phyloP scores from a whole-genome alignment of 53 echinoderm and acorn worm genomes.

The Mesocentrotus franciscanus region DNA sequence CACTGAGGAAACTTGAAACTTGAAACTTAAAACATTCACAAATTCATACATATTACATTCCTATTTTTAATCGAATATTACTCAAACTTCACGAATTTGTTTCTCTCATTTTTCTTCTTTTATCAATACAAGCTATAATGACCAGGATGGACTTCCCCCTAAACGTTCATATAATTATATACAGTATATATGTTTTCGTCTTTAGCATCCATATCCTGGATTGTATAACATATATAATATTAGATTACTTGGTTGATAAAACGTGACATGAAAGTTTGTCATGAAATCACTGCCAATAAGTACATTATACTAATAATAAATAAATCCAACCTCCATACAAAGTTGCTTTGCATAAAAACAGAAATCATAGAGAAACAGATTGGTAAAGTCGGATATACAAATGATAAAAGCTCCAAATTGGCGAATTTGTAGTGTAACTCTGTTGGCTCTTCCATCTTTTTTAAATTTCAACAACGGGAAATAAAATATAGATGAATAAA shows the following conservation, averaged over 20 bases:
- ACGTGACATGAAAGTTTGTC: neutral
- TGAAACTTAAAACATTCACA: too few relatives aligned
- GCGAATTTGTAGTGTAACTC: too few relatives aligned
- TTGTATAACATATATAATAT: neutral
- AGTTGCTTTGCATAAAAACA: neutral
- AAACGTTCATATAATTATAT: neutral
- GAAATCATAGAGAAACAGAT: neutral
- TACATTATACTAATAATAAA: neutral
- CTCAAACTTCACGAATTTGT: too few relatives aligned
- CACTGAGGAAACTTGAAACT: too few relatives aligned
- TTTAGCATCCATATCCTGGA: neutral
- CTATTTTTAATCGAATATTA: too few relatives aligned
- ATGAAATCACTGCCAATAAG: neutral
- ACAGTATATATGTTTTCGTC: neutral
- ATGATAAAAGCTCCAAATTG: neutral
- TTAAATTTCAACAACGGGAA: too few relatives aligned
- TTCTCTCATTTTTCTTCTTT: too few relatives aligned
- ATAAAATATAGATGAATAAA: too few relatives aligned
- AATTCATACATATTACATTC: too few relatives aligned
- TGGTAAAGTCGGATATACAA: neutral
- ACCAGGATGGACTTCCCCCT: neutral
- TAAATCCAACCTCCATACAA: neutral
- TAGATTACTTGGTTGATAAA: neutral
- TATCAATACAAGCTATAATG: too few relatives aligned
- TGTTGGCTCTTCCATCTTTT: too few relatives aligned